Evolutionary conservation across 2,113 vertebrate genomes (phyloP).

Genomic region (Mola mola): DNA sequence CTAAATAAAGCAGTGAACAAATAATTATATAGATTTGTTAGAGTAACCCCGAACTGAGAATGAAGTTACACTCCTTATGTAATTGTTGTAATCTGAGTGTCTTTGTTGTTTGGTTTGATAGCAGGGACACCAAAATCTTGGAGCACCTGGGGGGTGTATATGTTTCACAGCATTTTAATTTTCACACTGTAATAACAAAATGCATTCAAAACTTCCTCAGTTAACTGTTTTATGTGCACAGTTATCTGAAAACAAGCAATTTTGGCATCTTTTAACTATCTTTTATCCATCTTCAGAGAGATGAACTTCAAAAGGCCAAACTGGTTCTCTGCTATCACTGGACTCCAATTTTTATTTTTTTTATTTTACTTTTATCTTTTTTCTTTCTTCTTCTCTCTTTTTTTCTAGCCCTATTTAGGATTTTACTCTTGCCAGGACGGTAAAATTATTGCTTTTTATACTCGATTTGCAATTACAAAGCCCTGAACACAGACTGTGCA

Average conservation of each 20-base stretch:
- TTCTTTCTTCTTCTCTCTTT: conserved; percentile 31
- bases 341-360: conserved; percentile 23
- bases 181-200: no score
- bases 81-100: no score
- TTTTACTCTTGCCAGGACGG: conserved; percentile 18
- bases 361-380: conserved; percentile 30
- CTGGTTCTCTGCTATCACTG: conserved; percentile 26
- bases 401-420: conserved; percentile 9
- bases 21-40: no score
- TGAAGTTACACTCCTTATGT: no score
- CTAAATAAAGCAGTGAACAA: no score
- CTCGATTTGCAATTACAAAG: conserved; percentile 11
- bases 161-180: no score
- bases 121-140: no score
- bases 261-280: conserved; percentile 20
- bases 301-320: conserved; percentile 34
- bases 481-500: not conserved
- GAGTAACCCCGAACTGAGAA: no score
- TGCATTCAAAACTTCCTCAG: no score
- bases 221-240: conserved; percentile 22
- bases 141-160: no score
- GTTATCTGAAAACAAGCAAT: conserved; percentile 32
- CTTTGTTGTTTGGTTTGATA: no score
- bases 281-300: conserved; percentile 24
- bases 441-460: conserved; percentile 43